Evolutionary conservation across 2,113 vertebrate species (phyloP).

Genomic region (Hydropotes inermis): DNA sequence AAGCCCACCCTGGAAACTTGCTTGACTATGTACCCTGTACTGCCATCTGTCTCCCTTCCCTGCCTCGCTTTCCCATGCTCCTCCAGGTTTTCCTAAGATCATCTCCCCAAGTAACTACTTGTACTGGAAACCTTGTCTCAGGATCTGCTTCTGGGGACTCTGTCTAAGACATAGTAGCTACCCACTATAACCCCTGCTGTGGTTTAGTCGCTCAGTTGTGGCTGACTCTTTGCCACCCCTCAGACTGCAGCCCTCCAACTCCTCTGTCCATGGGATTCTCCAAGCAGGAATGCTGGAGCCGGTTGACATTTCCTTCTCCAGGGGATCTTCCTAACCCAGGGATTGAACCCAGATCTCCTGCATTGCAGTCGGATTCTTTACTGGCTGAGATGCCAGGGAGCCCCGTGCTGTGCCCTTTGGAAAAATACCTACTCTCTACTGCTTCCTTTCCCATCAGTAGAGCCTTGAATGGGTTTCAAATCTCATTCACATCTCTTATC

Average conservation of each 20-base stretch:
- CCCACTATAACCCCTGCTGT: accelerated
- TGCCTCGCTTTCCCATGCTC: accelerated
- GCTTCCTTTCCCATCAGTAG: background rate
- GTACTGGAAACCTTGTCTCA: background rate
- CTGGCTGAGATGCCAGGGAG: background rate
- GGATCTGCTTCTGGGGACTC: background rate
- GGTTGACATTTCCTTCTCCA: background rate
- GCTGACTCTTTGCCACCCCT: background rate
- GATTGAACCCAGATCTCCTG: background rate
- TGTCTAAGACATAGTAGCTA: background rate
- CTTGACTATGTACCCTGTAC: accelerated
- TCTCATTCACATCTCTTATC: background rate
- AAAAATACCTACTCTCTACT: background rate
- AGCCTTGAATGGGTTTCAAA: background rate
- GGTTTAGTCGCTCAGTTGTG: background rate
- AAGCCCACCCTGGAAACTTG: background rate
- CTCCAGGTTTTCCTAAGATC: background rate
- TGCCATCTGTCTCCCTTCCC: background rate
- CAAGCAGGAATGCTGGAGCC: background rate
- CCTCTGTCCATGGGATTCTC: background rate
- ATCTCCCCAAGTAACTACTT: background rate
- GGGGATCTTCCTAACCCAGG: background rate
- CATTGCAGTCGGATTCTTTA: background rate
- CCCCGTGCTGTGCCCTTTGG: background rate
- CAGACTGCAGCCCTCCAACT: background rate